phyloP scores from a whole-genome alignment of 1,140 invertebrate species.

The Drosophila ercepeae region DNA sequence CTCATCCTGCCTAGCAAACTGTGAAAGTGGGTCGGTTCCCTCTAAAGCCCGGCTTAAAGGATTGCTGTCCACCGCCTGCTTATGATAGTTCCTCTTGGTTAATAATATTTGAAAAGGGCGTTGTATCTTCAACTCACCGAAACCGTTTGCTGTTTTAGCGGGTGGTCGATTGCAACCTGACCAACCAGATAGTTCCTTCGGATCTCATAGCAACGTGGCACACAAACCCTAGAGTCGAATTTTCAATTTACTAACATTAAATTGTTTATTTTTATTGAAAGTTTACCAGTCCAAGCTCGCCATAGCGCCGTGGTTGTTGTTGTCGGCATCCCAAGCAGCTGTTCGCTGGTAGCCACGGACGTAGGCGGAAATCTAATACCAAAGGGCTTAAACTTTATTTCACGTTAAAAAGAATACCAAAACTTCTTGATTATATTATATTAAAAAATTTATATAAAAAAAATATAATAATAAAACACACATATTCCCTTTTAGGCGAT shows the following conservation, averaged over 20 bases:
- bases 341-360: conserved; percentile 10
- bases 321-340: conserved; percentile 46
- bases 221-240: conserved; percentile 50
- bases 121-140: conserved; percentile 21
- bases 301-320: conserved; percentile 53
- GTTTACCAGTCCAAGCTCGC: conserved; percentile 66
- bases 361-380: background rate
- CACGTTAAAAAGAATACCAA: background rate
- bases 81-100: background rate
- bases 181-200: conserved; percentile 47
- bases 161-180: conserved; percentile 57
- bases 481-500: no score
- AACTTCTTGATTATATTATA: no score
- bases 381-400: background rate
- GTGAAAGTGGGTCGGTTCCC: conserved; percentile 90
- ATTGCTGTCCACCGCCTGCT: conserved; percentile 80
- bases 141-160: conserved; percentile 56
- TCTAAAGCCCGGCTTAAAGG: conserved; percentile 87
- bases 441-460: no score
- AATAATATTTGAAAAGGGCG: conserved; percentile 1
- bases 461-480: no score
- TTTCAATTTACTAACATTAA: conserved; percentile 32
- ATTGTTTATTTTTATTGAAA: conserved; percentile 46
- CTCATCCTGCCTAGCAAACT: conserved; percentile 87
- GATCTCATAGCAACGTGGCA: conserved; percentile 65